Conservation (phyloP, 2,888 invertebrate species). For the Orthosia incerta region DNA sequence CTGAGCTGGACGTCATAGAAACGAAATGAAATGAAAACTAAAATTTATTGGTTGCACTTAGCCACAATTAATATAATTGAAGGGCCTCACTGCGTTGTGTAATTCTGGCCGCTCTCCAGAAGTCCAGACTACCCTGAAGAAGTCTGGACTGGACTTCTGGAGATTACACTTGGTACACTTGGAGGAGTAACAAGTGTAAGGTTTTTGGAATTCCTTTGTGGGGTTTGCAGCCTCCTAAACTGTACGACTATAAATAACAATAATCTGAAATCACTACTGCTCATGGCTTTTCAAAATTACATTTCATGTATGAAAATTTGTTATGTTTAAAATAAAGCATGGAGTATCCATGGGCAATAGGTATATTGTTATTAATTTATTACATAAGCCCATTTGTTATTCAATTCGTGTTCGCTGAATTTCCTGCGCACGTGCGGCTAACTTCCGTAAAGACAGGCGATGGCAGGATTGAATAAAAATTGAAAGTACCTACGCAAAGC, state of each 20-base stretch:
- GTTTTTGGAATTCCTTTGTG: too few relatives aligned
- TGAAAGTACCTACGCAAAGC: slow-evolving; percentile 18
- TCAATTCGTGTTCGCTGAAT: slow-evolving; percentile 43
- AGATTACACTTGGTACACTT: too few relatives aligned
- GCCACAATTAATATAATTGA: not conserved
- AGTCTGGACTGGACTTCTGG: too few relatives aligned
- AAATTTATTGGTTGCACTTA: not conserved
- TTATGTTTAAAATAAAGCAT: not conserved
- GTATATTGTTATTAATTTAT: not conserved
- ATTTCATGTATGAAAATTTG: too few relatives aligned
- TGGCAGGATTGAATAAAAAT: slow-evolving; percentile 52
- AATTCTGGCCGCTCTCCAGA: not conserved
- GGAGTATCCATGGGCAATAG: not conserved
- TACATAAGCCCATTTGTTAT: slow-evolving; percentile 51
- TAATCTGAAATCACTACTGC: too few relatives aligned
- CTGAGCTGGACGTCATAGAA: not conserved
- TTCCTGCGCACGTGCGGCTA: slow-evolving; percentile 60
- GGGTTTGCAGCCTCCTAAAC: too few relatives aligned
- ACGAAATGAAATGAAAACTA: not conserved
- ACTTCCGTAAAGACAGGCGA: slow-evolving; percentile 52
- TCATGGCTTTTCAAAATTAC: too few relatives aligned
- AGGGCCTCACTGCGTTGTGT: not conserved
- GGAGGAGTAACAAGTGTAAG: too few relatives aligned
- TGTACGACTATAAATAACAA: too few relatives aligned
- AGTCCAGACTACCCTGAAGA: too few relatives aligned